Base-by-base conservation (phyloP, 2,888 invertebrate genomes). In the Hyposoter dolosus region DNA sequence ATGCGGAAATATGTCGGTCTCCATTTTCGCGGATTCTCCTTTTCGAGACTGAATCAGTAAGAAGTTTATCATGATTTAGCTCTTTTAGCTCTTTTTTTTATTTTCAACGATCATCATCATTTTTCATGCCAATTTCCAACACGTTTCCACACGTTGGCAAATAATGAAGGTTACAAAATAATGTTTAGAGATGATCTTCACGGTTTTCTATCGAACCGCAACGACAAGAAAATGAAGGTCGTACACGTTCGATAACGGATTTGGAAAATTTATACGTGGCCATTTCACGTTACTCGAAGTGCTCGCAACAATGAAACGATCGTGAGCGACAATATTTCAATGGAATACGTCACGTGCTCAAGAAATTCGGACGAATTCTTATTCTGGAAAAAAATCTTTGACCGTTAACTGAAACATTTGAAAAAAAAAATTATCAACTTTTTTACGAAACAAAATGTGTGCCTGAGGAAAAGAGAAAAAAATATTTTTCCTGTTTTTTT, bases 41-140 rank as follows among this genome's bases (percentile, higher is more conserved):
- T 12, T 19, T n/a, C 19, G 43, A n/a, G 19, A 72, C 19, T 43
- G 23, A 65, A 65, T 76, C 19, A 69, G n/a, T 56, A 32, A 69
- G 60, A 78, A 56, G 28, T 45, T 19, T 28, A 12, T 53, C 35
- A 66, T 69, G 40, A 35, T 71, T 76, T 23, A 28, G 1, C 17
- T n/a, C 15, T 47, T 19, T 47, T 47, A n/a, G n/a, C n/a, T n/a
- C n/a, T 45, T 3, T 50, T 76, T 35, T 45, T 63, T 19, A 66
- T 50, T 74, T 40, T 12, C 65, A 50, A 56, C 45, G 5, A 17
- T 3, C 3, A 47, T 47, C 5, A 19, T 12, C 6, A 23, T 40
- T 17, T 35, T 63, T 80, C 45, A 7, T 47, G 15, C 28, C 47
- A 28, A 69, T 45, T 47, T 69, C 47, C 47, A 28, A 45, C 47